phyloP scores from a whole-genome alignment of 2,113 vertebrate species.

The Actenoides hombroni region DNA sequence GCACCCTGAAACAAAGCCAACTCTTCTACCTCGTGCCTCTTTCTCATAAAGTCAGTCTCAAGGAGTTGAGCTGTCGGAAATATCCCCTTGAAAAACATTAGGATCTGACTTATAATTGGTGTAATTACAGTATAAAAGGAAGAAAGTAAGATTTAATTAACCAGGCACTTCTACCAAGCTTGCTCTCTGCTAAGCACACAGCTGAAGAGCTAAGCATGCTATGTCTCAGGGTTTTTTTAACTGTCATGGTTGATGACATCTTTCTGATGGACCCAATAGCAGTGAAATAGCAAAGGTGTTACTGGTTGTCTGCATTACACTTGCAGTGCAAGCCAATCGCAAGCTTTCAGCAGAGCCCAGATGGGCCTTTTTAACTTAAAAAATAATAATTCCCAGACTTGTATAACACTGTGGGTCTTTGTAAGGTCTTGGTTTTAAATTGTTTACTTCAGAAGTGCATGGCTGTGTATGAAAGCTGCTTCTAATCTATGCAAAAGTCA shows the following conservation, averaged over 20 bases:
- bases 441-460: not conserved
- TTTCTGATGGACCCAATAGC: not conserved
- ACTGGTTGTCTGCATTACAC: not conserved
- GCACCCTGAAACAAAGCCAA: not conserved
- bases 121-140: slow-evolving; percentile 3
- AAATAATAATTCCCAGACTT: not conserved
- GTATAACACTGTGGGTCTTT: not conserved
- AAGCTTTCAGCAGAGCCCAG: slow-evolving; percentile 4
- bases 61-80: not conserved
- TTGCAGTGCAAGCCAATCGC: not conserved
- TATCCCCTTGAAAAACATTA: not conserved
- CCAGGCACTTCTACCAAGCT: not conserved
- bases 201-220: not conserved
- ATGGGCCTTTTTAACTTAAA: not conserved
- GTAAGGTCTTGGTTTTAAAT: not conserved
- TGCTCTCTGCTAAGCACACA: not conserved
- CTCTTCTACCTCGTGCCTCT: not conserved
- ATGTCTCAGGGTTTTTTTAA: not conserved
- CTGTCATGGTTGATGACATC: not conserved
- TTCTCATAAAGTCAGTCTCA: not conserved
- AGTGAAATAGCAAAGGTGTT: slow-evolving; percentile 7
- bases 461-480: not conserved
- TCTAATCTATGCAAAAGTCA: not conserved
- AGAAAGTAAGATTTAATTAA: slow-evolving; percentile 38
- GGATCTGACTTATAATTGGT: slow-evolving; percentile 32